These are phyloP conservation scores for Brachionus manjavacas DNA, from an alignment of 1,140 invertebrate genomes.

Conservation along the genomic window DNA sequence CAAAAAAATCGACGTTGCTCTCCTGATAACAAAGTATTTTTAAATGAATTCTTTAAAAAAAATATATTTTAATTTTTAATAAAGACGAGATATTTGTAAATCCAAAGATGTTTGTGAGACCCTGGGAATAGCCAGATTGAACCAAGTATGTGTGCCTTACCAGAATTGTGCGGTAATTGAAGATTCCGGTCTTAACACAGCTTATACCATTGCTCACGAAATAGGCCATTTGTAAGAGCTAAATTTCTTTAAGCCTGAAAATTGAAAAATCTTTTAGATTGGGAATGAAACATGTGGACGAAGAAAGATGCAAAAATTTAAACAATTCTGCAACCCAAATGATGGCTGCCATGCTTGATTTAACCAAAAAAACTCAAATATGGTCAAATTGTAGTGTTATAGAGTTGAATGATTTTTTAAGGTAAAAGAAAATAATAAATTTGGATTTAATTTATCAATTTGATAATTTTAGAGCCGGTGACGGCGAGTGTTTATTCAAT, in stretches of 20 bases:
- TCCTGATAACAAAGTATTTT: conserved; percentile 35
- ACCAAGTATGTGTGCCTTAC: conserved; percentile 17
- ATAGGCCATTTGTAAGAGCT: conserved; percentile 34
- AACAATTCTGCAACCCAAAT: conserved; percentile 11
- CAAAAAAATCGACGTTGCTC: conserved; percentile 23
- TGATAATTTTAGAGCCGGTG: conserved; percentile 5
- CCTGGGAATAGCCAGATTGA: conserved; percentile 27
- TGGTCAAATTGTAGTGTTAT: conserved; percentile 41
- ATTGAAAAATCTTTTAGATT: not conserved
- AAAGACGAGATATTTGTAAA: conserved; percentile 15
- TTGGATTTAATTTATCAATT: not conserved
- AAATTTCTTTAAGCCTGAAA: not conserved
- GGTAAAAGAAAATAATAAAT: not conserved
- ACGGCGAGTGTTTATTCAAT: conserved; percentile 33
- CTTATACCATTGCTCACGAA: conserved; percentile 42
- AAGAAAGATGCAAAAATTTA: not conserved
- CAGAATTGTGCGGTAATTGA: conserved; percentile 37
- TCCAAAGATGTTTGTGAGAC: conserved; percentile 13
- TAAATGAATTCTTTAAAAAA: not conserved
- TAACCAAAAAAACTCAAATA: not conserved
- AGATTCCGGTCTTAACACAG: conserved; percentile 20
- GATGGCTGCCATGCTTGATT: conserved; percentile 2
- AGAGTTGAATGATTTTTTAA: conserved; percentile 35
- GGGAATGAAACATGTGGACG: conserved; percentile 13
- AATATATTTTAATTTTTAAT: not conserved